Evolutionary conservation across 2,888 invertebrate species (phyloP).

Genomic region (Gortyna flavago): DNA sequence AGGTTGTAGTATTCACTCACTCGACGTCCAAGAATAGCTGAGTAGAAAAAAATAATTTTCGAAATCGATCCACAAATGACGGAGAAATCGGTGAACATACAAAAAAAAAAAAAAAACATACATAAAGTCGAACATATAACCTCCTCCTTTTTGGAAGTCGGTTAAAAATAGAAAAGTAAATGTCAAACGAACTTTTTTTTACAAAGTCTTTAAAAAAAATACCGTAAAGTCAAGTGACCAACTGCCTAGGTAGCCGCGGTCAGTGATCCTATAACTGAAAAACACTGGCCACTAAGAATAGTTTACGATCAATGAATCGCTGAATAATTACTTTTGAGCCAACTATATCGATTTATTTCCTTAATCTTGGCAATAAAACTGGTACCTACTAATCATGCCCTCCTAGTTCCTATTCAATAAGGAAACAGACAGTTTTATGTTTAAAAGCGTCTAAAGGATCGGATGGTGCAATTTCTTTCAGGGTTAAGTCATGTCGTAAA

Average conservation of each 20-base stretch:
- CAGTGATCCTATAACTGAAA: constrained; percentile 57
- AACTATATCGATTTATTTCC: constrained; percentile 54
- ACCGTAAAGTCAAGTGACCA: constrained; percentile 47
- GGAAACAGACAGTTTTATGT: constrained; percentile 36
- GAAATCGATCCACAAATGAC: too few relatives aligned
- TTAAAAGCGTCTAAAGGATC: neutral
- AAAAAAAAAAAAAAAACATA: too few relatives aligned
- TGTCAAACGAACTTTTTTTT: constrained; percentile 33
- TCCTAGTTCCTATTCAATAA: constrained; percentile 19
- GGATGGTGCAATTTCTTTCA: constrained; percentile 27
- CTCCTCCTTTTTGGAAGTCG: too few relatives aligned
- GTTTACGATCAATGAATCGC: constrained; percentile 52
- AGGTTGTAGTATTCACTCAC: constrained; percentile 2
- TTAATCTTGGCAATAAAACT: constrained; percentile 18
- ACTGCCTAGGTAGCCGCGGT: constrained; percentile 49
- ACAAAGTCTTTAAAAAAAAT: constrained; percentile 46
- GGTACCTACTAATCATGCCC: constrained; percentile 7
- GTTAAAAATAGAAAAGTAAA: constrained; percentile 22
- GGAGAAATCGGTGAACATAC: too few relatives aligned
- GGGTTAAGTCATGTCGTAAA: constrained; percentile 18
- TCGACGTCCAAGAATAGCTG: neutral
- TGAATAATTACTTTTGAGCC: constrained; percentile 58
- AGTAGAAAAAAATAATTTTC: too few relatives aligned
- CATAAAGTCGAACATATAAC: too few relatives aligned
- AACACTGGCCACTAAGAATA: constrained; percentile 46